A percentile compares a stretch with the other conserved stretches of the same genome.
These are phyloP conservation scores for Deroplatys truncata DNA, from an alignment of 2,888 invertebrate genomes.

Conservation along the genomic window DNA sequence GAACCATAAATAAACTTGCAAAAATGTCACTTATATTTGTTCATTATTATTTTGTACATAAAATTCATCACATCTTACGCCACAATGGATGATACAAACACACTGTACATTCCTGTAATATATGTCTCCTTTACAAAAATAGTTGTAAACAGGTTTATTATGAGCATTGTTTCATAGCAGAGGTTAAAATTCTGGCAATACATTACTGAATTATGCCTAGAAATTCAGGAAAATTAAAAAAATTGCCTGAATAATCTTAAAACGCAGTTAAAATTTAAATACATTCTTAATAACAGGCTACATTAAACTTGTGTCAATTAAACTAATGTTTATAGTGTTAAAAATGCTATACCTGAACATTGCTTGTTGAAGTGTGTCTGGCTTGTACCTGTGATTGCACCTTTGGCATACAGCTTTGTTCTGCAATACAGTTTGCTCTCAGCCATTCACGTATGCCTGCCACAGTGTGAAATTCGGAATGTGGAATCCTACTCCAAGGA, in stretches of 20 bases:
- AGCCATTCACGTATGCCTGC: conserved; percentile 64
- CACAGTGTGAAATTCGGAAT: conserved; percentile 72
- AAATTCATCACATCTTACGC: too few species aligned
- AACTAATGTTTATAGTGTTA: neutral
- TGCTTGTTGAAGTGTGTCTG: neutral
- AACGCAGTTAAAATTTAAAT: too few species aligned
- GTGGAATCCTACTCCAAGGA: conserved; percentile 75
- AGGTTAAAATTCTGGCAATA: neutral
- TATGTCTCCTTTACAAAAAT: neutral
- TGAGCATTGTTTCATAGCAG: neutral
- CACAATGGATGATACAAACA: neutral
- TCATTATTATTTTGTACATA: neutral
- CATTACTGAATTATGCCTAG: neutral
- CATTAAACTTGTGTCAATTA: neutral
- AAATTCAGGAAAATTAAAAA: too few species aligned
- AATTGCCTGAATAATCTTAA: too few species aligned
- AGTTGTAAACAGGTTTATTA: neutral
- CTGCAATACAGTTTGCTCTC: conserved; percentile 36
- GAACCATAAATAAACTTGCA: neutral
- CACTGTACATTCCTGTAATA: neutral
- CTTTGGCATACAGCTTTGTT: conserved; percentile 21
- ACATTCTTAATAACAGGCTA: too few species aligned
- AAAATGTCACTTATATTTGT: neutral
- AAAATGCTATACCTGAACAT: neutral
- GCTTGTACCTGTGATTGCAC: neutral